Base-by-base conservation (phyloP, 2,113 vertebrate genomes). In the Choloepus hoffmanni region DNA sequence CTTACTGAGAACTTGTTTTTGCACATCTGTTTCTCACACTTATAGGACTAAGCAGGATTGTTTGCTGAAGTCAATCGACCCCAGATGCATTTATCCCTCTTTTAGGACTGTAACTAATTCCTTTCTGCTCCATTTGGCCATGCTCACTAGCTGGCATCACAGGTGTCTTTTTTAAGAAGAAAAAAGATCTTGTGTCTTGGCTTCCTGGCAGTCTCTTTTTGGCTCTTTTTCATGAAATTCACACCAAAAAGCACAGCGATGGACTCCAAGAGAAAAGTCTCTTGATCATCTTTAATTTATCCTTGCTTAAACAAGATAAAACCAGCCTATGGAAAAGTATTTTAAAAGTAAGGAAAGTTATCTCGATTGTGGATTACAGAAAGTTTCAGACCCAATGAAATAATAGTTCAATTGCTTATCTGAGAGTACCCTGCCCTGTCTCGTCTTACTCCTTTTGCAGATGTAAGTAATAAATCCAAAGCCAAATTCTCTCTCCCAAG, bases 401-500 rank as follows among this genome's bases (percentile, higher is more conserved):
- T 48, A 55, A 67, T 1, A 24, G 70, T 76, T 7, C 94, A 82
- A 48, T 8, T 77, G 53, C 65, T 74, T 85, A 92, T 92, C 68
- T 55, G 36, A 78, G 19, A 81, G 21, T 94, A 63, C 95, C 67
- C 84, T 93, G 50, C 48, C 62, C 77, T 94, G 62, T 65, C 18
- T 79, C 36, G 62, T 67, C 48, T 63, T 33, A 48, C 67, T 94
- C 77, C 65, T 85, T 90, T 82, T 74, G 58, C 96, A 97, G 84
- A 96, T 95, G 55, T 94, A 85, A 91, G 43, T 73, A 86, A 87
- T 98, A 97, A 97, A 96, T 95, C 33, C 90, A 67, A 78, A 95
- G 87, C 87, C 72, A 82, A 84, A 93, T 85, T 84, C n/a, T 95
- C 83, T 67, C 77, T 91, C 78, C 72, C 4, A 0, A 58, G 45